Evolutionary conservation across 1,140 invertebrate genomes (phyloP), one percentile per base, ranked within the genome.

Genomic region (Cydia strobilella): DNA sequence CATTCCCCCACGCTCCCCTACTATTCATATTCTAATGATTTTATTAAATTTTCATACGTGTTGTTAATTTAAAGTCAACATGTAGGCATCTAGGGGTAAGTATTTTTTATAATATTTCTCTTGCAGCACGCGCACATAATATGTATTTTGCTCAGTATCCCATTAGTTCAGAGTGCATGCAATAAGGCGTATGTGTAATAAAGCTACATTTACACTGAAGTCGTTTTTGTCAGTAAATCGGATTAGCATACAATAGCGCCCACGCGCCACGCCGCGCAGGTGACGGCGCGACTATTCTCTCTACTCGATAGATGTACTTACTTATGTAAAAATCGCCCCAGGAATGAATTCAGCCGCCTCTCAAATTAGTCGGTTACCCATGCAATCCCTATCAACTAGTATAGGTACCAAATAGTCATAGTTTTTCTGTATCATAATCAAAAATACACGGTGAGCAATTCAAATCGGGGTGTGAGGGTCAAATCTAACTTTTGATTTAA

Each of bases 221-320:
- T 59, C 54, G 54, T 59, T 59, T 59, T 23, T 20, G 18, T 10
- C 18, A 23, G 54, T 59, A 59, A 23, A 10, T 59, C n/a, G 54
- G 71, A 88, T 91, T 90, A 85, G 81, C 89, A 91, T 91, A 91
- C 89, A 91, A 91, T 90, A 73, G 82, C 39, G 79, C 86, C 86
- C 86, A 88, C 87, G 84, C 83, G 74, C 45, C 45, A 59, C 62
- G 54, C 63, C 13, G 75, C 79, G 83, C 87, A 91, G 88, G 89
- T 91, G 89, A 91, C 83, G 83, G 65, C 27, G 31, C 65, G 31
- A 39, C 35, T 27, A 27, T 31, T 31, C 65, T 39, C 65, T 39
- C 15, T 6, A n/a, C 65, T 69, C n/a, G 31, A 31, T n/a, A 69
- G 31, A 18, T 69, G n/a, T 35, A 18, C n/a, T 1, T n/a, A 15